Evolutionary conservation across 1,140 invertebrate genomes (phyloP), one percentile per base, ranked within the genome.

Genomic region (Drosophila lacertosa): DNA sequence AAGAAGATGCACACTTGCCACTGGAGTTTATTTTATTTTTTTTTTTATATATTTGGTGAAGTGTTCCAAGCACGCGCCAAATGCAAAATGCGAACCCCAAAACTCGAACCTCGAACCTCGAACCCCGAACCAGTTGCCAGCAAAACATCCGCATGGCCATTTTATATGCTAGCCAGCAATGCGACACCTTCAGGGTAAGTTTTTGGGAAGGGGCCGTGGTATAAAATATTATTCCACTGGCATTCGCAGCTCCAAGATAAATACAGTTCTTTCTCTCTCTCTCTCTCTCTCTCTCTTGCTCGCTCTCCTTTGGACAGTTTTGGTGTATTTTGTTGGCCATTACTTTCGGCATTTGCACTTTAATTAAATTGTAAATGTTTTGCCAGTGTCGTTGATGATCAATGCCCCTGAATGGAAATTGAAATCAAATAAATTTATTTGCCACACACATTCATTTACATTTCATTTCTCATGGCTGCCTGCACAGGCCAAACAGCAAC

Each of bases 331-430:
- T 40, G 58, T 13, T 48, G 37, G 65, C 45, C 58, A 79, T 64
- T 83, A 74, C 62, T 68, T 76, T 55, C 44, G 67, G 54, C 76
- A 83, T 77, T 69, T 84, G 67, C 66, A 64, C 81, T 86, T 84
- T 84, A 84, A 84, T 84, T 84, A 86, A 84, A 86, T 86, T 83
- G 76, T 69, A 83, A 86, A 86, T 86, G 84, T 86, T 83, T 84
- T 63, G 63, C 9, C 32, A 60, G 55, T 45, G 29, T 67, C 64
- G 33, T 39, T 55, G 59, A 16, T 53, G 54, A 45, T 59, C 58
- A 45, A 26, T 39, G 29, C 18, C 51, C 37, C 15, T 3, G 3
- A n/a, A 9, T 18, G 42, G 50, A 69, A 69, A 69, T 69, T 74
- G 53, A 64, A 70, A 70, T 74, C 59, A 70, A 58, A 53, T 70